phyloP scores from a whole-genome alignment of 2,113 vertebrate genomes.

The Cepphus grylle region DNA sequence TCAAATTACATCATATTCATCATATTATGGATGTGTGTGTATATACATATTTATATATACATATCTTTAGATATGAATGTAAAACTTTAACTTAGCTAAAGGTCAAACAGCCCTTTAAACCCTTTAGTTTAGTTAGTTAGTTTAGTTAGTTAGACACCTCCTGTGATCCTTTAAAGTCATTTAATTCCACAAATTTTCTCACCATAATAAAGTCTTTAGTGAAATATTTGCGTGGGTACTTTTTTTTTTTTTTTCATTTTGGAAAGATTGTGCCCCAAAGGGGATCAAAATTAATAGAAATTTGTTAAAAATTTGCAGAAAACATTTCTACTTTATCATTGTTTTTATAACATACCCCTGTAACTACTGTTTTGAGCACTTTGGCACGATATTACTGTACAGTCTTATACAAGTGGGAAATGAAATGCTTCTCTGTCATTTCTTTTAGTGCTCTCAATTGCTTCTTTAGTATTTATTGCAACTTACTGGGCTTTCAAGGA shows the following conservation, averaged over 20 bases:
- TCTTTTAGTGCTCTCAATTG: background rate
- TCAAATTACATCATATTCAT: background rate
- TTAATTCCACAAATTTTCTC: background rate
- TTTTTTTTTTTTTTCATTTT: background rate
- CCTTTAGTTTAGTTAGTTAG: background rate
- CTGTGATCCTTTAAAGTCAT: background rate
- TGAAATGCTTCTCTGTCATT: background rate
- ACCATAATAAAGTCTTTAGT: background rate
- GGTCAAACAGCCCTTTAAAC: background rate
- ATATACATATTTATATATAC: background rate
- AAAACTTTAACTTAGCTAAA: background rate
- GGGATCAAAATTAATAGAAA: background rate
- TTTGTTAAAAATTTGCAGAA: background rate
- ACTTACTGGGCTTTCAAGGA: background rate
- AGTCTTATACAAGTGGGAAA: background rate
- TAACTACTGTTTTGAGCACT: background rate
- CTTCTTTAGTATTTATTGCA: background rate
- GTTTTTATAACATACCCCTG: background rate
- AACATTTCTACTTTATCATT: background rate
- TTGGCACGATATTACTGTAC: background rate
- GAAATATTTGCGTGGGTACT: background rate
- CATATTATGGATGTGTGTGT: background rate
- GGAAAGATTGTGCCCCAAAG: background rate
- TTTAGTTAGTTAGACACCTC: background rate
- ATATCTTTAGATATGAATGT: background rate